Percentiles rank a stretch among this genome's conserved stretches.
Evolutionary conservation across 2,888 invertebrate genomes (phyloP).

Genomic region (Beris chalybata): DNA sequence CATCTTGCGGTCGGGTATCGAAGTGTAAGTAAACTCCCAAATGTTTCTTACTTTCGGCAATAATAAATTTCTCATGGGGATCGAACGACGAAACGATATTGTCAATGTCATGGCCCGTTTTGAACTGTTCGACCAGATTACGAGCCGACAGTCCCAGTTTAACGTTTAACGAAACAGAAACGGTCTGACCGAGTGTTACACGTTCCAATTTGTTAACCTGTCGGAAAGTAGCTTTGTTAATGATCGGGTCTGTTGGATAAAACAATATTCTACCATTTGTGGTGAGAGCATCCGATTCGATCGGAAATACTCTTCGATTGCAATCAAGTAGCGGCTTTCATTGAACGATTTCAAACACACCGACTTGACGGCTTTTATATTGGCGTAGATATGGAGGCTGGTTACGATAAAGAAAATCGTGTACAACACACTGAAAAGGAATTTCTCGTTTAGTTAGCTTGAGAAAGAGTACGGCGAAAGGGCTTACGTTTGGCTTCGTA

Average conservation of each 20-base stretch:
- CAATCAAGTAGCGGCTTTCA: constrained; percentile 71
- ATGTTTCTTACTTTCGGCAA: constrained; percentile 53
- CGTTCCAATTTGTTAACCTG: constrained; percentile 70
- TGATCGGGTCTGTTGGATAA: background rate
- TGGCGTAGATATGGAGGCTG: constrained; percentile 78
- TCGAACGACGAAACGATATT: constrained; percentile 56
- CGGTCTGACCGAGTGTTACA: constrained; percentile 63
- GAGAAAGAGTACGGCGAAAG: constrained; percentile 37
- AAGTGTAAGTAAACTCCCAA: constrained; percentile 56
- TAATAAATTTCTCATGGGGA: constrained; percentile 55
- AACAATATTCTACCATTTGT: constrained; percentile 54
- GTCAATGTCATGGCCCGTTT: constrained; percentile 52
- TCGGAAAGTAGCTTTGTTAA: background rate
- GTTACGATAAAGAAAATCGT: constrained; percentile 74
- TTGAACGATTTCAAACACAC: constrained; percentile 82
- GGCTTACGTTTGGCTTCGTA: constrained; percentile 60
- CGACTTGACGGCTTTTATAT: constrained; percentile 82
- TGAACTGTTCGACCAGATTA: constrained; percentile 53
- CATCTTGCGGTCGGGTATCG: constrained; percentile 54
- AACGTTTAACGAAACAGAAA: constrained; percentile 54
- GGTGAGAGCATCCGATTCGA: constrained; percentile 66
- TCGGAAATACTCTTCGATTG: constrained; percentile 69
- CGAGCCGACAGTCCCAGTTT: constrained; percentile 53
- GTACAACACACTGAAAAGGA: constrained; percentile 67
- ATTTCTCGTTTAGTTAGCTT: constrained; percentile 3